Percentiles rank a stretch among this genome's conserved stretches.
These are phyloP conservation scores for Anastrepha ludens DNA, from an alignment of 1,140 invertebrate species.

Conservation along the genomic window DNA sequence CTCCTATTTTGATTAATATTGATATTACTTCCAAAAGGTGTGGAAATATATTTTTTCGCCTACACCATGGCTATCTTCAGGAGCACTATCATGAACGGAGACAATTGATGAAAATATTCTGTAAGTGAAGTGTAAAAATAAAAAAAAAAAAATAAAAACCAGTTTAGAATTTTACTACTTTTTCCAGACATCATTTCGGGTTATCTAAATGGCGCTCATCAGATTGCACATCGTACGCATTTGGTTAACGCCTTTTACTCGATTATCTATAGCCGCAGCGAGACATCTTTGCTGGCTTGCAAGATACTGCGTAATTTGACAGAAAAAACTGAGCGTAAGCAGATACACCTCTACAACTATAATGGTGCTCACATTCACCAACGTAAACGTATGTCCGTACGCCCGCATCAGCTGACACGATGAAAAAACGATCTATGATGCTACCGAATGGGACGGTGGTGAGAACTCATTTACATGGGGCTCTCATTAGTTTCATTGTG, in stretches of 20 bases:
- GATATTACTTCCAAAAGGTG: constrained; percentile 7
- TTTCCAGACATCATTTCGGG: constrained; percentile 63
- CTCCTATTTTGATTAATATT: too few relatives aligned
- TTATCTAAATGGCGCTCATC: constrained; percentile 63
- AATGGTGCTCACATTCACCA: not conserved
- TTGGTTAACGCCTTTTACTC: constrained; percentile 64
- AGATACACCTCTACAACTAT: not conserved
- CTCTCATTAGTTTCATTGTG: too few relatives aligned
- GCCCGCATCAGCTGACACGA: not conserved
- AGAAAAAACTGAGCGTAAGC: constrained; percentile 63
- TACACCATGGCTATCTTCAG: constrained; percentile 59
- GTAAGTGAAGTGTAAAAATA: constrained; percentile 1
- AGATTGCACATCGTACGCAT: constrained; percentile 62
- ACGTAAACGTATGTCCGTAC: not conserved
- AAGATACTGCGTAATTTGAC: constrained; percentile 64
- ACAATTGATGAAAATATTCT: constrained; percentile 55
- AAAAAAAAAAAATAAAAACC: not conserved
- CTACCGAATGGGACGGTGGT: too few relatives aligned
- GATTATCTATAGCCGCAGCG: constrained; percentile 59
- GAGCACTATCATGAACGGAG: constrained; percentile 58
- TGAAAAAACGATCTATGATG: too few relatives aligned
- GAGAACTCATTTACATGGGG: too few relatives aligned
- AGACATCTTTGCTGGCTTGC: constrained; percentile 41
- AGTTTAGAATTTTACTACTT: not conserved
- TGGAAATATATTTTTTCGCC: constrained; percentile 61